Percentiles rank a stretch among this genome's conserved stretches.
These are phyloP conservation scores for Lepisosteus oculatus DNA, from an alignment of 2,113 vertebrate genomes.

Conservation along the genomic window DNA sequence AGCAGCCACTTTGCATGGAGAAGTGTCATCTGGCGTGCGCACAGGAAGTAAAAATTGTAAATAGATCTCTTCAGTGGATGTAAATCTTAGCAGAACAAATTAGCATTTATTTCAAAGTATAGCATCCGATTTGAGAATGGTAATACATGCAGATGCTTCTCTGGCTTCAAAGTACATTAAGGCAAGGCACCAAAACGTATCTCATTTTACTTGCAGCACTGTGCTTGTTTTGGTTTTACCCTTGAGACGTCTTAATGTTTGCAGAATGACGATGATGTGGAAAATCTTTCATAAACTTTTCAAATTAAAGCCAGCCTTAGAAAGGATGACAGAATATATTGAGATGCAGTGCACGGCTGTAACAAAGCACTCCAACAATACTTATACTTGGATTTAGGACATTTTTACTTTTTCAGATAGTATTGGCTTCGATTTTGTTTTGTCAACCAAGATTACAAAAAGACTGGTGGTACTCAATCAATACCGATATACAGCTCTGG, in stretches of 20 bases:
- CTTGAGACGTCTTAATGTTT: not conserved
- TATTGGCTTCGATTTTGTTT: not conserved
- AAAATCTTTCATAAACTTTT: not conserved
- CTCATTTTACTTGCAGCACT: not conserved
- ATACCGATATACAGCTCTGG: too few relatives aligned
- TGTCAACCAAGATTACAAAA: not conserved
- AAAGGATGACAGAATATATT: not conserved
- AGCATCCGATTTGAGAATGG: not conserved
- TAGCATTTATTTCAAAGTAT: constrained; percentile 1
- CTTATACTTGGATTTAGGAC: not conserved
- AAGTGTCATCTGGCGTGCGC: too few relatives aligned
- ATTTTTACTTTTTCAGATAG: not conserved
- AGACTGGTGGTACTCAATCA: too few relatives aligned
- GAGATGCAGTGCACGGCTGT: not conserved
- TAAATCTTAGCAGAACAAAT: not conserved
- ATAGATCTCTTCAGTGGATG: constrained; percentile 2
- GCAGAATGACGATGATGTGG: not conserved
- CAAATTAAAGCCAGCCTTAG: not conserved
- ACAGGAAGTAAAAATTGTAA: not conserved
- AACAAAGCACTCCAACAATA: constrained; percentile 3
- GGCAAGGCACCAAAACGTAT: not conserved
- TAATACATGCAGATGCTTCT: constrained; percentile 5
- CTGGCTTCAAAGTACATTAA: constrained; percentile 1
- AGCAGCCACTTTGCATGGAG: too few relatives aligned
- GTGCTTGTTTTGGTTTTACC: not conserved